phyloP scores from a whole-genome alignment of 1,140 invertebrate species.

The Lepidurus packardi region DNA sequence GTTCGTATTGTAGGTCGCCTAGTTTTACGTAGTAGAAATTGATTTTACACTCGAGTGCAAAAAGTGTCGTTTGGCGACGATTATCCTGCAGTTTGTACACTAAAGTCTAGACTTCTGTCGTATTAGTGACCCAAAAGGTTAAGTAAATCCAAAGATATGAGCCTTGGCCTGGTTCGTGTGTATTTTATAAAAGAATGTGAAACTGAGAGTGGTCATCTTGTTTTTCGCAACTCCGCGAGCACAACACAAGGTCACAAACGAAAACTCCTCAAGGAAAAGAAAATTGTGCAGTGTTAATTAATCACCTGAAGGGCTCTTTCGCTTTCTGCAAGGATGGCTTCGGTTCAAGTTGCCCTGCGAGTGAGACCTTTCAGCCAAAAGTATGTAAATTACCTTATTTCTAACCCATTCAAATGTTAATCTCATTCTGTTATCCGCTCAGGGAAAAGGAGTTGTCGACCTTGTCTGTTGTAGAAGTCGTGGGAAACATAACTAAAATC shows the following conservation, averaged over 20 bases:
- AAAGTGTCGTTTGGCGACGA: conserved; percentile 1
- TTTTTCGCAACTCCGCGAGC: neutral
- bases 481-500: neutral
- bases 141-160: neutral
- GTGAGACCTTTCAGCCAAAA: neutral
- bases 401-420: neutral
- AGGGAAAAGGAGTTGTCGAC: neutral
- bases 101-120: conserved; percentile 4
- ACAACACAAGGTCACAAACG: neutral
- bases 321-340: neutral
- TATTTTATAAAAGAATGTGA: neutral
- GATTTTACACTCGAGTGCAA: neutral
- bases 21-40: too few species aligned
- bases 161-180: neutral
- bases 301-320: neutral
- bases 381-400: neutral
- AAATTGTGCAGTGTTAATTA: neutral
- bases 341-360: neutral
- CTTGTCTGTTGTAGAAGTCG: neutral
- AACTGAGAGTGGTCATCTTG: neutral
- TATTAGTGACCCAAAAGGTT: neutral
- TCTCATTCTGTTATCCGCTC: neutral
- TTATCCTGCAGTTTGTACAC: neutral
- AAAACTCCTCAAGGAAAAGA: neutral
- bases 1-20: too few species aligned